Evolutionary conservation across 1,140 invertebrate species (phyloP), one percentile per base, ranked within the genome.

Genomic region (Drosophila arawakana): DNA sequence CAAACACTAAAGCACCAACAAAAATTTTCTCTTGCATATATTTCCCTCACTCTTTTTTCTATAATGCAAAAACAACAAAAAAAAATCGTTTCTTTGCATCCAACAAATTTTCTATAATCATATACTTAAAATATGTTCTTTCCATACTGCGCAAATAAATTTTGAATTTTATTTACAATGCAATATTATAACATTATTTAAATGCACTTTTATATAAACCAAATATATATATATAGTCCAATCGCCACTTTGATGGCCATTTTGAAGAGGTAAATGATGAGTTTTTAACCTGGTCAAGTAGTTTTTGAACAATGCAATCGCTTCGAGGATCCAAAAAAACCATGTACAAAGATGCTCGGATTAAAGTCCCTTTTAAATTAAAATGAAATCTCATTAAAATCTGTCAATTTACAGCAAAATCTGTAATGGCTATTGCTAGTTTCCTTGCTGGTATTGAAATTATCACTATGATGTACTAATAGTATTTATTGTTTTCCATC

Each of bases 241-340:
- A 95, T 97, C 95, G 96, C 95, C 95, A 96, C 95, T 93, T 95
- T 97, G 94, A 96, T 97, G 95, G 95, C 96, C 94, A 94, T 96
- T 92, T 94, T 97, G 92, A 94, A 95, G 94, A 97, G 96, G 96
- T 97, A 97, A 96, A 79, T 86, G 46, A 73, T 66, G 67, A 71
- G 43, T 49, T 21, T 41, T 73, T 39, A 63, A 61, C 52, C 39
- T 62, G 44, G 76, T 80, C 59, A 52, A 55, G 59, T 88, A 86
- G 77, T 66, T 72, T 63, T 58, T 75, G 18, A 70, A 58, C 50
- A 54, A 35, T 68, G 55, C 73, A 66, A 80, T 30, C 46, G 79
- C 79, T 80, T 80, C 72, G 57, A 49, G 69, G 62, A 75, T 77
- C 61, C 76, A 78, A 41, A n/a, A 35, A 54, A n/a, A 11, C 6